phyloP scores from a whole-genome alignment of 2,113 vertebrate genomes.

The Indri indri region DNA sequence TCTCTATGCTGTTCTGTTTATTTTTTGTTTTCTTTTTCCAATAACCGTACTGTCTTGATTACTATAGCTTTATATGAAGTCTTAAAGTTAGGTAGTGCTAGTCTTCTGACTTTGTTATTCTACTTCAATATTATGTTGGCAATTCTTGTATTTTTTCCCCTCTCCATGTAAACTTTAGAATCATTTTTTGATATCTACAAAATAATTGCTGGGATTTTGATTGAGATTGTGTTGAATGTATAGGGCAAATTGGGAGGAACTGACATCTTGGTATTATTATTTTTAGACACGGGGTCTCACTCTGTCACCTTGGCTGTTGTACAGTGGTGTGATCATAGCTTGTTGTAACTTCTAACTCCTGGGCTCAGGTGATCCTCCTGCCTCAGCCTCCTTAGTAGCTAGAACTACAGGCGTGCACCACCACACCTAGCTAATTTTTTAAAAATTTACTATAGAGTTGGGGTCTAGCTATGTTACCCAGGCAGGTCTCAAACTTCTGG shows the following conservation, averaged over 20 bases:
- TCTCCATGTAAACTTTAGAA: not conserved
- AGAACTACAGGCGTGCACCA: not conserved
- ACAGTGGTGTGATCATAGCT: not conserved
- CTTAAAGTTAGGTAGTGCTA: not conserved
- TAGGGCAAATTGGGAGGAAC: not conserved
- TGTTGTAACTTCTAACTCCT: not conserved
- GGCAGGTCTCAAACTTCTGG: not conserved
- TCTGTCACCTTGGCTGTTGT: not conserved
- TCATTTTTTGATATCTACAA: not conserved
- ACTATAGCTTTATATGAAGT: not conserved
- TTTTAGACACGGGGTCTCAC: not conserved
- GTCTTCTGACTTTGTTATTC: too few species aligned
- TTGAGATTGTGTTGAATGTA: not conserved
- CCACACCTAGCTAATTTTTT: not conserved
- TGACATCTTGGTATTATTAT: not conserved
- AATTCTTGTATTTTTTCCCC: not conserved
- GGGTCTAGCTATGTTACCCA: not conserved
- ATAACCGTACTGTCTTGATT: not conserved
- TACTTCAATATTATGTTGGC: too few species aligned
- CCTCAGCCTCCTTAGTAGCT: not conserved
- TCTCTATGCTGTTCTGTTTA: not conserved
- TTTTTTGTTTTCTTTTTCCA: not conserved
- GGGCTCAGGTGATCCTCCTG: not conserved
- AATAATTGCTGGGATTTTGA: too few species aligned
- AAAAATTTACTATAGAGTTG: not conserved